These are phyloP conservation scores for Malachius bipustulatus DNA, from an alignment of 2,888 invertebrate genomes.

Conservation along the genomic window DNA sequence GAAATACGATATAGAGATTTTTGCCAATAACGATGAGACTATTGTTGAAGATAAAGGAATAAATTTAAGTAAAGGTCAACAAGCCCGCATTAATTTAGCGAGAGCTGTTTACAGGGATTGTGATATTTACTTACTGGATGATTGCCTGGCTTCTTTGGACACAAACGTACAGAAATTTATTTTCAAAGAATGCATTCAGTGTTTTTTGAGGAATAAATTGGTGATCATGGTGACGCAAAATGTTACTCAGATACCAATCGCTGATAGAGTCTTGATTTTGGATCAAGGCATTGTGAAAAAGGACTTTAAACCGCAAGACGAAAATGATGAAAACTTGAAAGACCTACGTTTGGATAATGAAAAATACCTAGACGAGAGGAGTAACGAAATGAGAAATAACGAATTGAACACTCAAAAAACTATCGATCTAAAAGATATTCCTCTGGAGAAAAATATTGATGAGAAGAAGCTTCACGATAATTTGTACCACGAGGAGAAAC, in stretches of 20 bases:
- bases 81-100: slow-evolving; percentile 26
- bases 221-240: slow-evolving; percentile 26
- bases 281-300: background rate
- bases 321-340: background rate
- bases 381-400: background rate
- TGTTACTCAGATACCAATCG: slow-evolving; percentile 22
- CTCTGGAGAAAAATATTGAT: background rate
- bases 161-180: slow-evolving; percentile 22
- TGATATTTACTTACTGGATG: slow-evolving; percentile 27
- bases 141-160: slow-evolving; percentile 24
- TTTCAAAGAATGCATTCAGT: slow-evolving; percentile 24
- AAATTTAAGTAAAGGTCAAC: slow-evolving; percentile 48
- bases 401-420: background rate
- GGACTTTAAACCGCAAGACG: background rate
- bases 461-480: background rate
- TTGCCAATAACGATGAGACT: slow-evolving; percentile 36
- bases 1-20: slow-evolving; percentile 38
- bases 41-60: slow-evolving; percentile 51
- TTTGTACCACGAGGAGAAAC: background rate
- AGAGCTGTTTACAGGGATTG: slow-evolving; percentile 25
- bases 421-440: background rate
- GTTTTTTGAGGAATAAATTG: slow-evolving; percentile 25
- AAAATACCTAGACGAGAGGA: background rate
- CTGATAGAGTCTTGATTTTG: slow-evolving; percentile 14
- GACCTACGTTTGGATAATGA: background rate